phyloP scores from a whole-genome alignment of 2,113 vertebrate species.

The Cephalophus harveyi region DNA sequence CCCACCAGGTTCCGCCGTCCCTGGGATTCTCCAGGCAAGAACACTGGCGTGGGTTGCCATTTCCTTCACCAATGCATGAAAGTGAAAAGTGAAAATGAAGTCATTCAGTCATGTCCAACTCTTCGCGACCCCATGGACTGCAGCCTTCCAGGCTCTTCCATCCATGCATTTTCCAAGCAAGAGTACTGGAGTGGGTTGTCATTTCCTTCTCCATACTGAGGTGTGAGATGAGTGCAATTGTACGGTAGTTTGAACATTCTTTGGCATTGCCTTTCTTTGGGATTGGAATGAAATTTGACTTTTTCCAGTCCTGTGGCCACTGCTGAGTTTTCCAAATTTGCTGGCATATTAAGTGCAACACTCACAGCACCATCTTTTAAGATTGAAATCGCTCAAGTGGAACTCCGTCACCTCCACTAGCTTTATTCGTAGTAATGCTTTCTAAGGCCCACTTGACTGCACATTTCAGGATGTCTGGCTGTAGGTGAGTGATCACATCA shows the following conservation, averaged over 20 bases:
- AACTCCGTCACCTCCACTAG: not conserved
- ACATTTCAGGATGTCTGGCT: not conserved
- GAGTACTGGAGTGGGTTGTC: too few species aligned
- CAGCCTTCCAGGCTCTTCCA: too few species aligned
- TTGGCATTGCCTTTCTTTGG: too few species aligned
- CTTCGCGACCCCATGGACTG: fast-evolving
- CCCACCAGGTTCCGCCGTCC: too few species aligned
- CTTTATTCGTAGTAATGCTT: not conserved
- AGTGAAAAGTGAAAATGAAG: too few species aligned
- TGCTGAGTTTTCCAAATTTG: not conserved
- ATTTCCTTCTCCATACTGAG: not conserved
- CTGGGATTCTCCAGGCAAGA: too few species aligned
- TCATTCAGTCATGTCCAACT: too few species aligned
- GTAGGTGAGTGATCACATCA: not conserved
- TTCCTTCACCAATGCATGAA: too few species aligned
- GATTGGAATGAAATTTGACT: not conserved
- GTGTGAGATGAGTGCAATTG: not conserved
- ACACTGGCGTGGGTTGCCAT: too few species aligned
- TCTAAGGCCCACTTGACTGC: not conserved
- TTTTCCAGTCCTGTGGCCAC: not conserved
- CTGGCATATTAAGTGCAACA: not conserved
- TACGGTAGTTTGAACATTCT: too few species aligned
- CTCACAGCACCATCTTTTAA: not conserved
- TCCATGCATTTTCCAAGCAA: too few species aligned
- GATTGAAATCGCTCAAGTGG: not conserved